These are phyloP conservation scores for Porites divaricata DNA, from an alignment of 92 coral and sea anemone species.

Conservation along the genomic window DNA sequence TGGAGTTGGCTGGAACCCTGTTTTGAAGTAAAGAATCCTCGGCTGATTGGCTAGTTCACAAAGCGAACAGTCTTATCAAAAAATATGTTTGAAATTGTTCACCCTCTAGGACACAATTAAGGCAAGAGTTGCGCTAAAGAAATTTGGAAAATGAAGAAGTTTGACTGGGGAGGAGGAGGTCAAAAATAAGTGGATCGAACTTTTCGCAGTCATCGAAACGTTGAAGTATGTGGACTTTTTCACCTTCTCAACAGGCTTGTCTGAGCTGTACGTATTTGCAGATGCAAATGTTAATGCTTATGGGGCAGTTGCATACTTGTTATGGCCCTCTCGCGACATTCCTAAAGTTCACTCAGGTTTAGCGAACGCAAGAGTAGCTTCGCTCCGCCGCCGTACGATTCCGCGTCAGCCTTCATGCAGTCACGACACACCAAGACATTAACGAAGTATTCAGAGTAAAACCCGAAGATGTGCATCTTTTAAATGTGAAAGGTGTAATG, in stretches of 20 bases:
- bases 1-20: too few relatives aligned
- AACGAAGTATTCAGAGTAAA: too few relatives aligned
- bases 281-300: slow-evolving; percentile 54
- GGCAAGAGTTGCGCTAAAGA: slow-evolving; percentile 57
- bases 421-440: too few relatives aligned
- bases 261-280: slow-evolving; percentile 62
- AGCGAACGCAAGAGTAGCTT: slow-evolving; percentile 30
- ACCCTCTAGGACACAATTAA: slow-evolving; percentile 41
- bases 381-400: slow-evolving; percentile 5
- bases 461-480: too few relatives aligned
- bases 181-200: too few relatives aligned
- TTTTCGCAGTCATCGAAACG: too few relatives aligned
- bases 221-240: too few relatives aligned
- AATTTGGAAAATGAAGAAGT: slow-evolving; percentile 55
- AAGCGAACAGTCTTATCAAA: too few relatives aligned
- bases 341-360: slow-evolving; percentile 40
- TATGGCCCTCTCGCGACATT: slow-evolving; percentile 48
- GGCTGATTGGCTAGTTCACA: too few relatives aligned
- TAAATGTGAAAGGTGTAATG: too few relatives aligned
- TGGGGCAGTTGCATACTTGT: slow-evolving; percentile 59
- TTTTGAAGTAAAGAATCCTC: too few relatives aligned
- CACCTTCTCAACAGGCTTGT: slow-evolving; percentile 9
- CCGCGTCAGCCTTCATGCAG: neutral
- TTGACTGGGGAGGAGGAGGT: slow-evolving; percentile 46
- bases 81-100: too few relatives aligned